A percentile compares a stretch with the other conserved stretches of the same genome.
These are phyloP conservation scores for Illadopsis cleaveri DNA, from an alignment of 2,113 vertebrate genomes.

Conservation along the genomic window DNA sequence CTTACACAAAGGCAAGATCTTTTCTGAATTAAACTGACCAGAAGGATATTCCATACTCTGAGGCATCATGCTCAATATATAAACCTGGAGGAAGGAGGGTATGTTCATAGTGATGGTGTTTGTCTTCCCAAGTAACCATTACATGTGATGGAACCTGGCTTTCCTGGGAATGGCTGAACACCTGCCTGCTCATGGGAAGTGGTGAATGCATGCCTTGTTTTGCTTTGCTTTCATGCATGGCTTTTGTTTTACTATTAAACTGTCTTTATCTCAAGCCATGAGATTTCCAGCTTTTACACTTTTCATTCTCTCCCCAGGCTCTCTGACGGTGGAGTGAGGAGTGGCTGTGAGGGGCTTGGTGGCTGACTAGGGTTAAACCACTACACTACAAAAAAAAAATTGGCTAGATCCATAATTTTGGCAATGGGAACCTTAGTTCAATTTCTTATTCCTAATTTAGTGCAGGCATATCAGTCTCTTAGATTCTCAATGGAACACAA, in stretches of 20 bases:
- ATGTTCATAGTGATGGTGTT: not conserved
- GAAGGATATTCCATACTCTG: not conserved
- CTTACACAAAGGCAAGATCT: not conserved
- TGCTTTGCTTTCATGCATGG: not conserved
- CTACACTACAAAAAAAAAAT: not conserved
- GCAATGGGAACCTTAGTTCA: not conserved
- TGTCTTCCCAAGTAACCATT: not conserved
- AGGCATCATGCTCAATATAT: not conserved
- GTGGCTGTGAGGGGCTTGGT: rapidly evolving
- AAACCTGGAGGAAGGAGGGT: not conserved
- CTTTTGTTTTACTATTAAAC: not conserved
- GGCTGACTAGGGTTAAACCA: not conserved
- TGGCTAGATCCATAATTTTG: not conserved
- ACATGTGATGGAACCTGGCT: rapidly evolving
- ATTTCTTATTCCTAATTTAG: not conserved
- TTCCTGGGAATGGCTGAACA: not conserved
- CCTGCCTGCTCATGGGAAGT: not conserved
- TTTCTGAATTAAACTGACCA: not conserved
- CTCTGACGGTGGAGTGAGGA: not conserved
- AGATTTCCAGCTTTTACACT: not conserved
- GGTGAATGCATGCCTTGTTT: not conserved
- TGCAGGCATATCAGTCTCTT: not conserved
- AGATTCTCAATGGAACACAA: not conserved
- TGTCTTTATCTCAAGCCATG: not conserved
- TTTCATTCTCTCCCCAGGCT: not conserved